phyloP scores from a whole-genome alignment of 2,888 invertebrate genomes.

The Drosophila recens region DNA sequence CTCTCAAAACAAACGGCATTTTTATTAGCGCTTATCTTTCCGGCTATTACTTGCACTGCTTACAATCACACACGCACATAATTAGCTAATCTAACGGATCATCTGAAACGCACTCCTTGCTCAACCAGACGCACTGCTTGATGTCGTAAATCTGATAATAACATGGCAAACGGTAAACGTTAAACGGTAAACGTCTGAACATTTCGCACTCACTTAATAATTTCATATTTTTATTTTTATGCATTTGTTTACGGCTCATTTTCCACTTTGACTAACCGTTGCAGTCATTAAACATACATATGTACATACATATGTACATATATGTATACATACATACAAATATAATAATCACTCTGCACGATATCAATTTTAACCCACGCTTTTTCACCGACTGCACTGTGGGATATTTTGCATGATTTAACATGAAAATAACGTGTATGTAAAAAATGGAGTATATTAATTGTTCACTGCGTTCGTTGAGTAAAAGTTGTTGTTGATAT shows the following conservation, averaged over 20 bases:
- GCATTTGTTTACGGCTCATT: constrained; percentile 5
- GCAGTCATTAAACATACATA: not conserved
- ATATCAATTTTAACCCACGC: not conserved
- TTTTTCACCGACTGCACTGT: not conserved
- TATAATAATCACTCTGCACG: constrained; percentile 2
- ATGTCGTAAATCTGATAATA: constrained; percentile 13
- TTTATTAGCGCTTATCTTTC: no score
- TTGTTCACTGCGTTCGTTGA: not conserved
- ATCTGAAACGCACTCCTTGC: not conserved
- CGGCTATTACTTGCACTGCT: not conserved
- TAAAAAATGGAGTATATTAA: no score
- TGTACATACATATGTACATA: not conserved
- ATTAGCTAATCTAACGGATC: constrained; percentile 23
- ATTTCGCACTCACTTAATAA: constrained; percentile 2
- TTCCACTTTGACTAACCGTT: constrained; percentile 5
- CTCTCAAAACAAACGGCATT: no score
- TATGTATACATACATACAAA: no score
- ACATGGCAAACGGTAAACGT: not conserved
- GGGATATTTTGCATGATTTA: not conserved
- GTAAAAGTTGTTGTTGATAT: constrained; percentile 15
- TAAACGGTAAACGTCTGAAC: not conserved
- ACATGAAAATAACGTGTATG: no score
- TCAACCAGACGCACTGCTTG: not conserved
- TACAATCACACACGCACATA: constrained; percentile 5
- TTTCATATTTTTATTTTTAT: not conserved